Conservation (phyloP, 1,140 invertebrate species). For the Argopecten irradians region DNA sequence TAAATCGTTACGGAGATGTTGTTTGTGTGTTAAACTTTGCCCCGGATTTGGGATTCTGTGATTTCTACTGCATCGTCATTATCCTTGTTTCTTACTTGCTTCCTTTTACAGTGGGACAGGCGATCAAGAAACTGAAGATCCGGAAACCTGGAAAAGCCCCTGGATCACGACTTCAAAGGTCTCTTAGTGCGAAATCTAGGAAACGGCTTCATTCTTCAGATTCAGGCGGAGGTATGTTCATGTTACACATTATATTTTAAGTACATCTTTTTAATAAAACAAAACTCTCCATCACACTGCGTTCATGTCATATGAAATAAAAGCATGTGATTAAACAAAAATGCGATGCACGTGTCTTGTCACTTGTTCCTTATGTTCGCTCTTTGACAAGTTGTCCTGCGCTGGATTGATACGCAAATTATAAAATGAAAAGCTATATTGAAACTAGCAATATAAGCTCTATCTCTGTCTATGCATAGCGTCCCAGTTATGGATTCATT, state of each 20-base stretch:
- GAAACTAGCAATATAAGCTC: neutral
- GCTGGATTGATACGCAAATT: neutral
- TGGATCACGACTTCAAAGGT: conserved; percentile 15
- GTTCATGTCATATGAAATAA: neutral
- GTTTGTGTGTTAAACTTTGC: neutral
- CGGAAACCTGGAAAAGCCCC: neutral
- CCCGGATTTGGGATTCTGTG: conserved; percentile 6
- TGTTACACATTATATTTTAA: neutral
- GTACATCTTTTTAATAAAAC: neutral
- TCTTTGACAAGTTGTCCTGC: neutral
- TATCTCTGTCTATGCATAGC: neutral
- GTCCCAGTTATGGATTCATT: neutral
- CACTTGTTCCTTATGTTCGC: neutral
- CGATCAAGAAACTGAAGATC: conserved; percentile 16
- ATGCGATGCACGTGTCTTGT: neutral
- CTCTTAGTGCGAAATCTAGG: conserved; percentile 12
- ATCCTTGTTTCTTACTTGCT: conserved; percentile 7
- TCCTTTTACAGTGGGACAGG: conserved; percentile 19
- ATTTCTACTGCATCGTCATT: neutral
- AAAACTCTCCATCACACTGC: neutral
- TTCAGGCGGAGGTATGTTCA: neutral
- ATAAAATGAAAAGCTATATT: neutral
- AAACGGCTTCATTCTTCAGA: neutral
- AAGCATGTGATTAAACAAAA: neutral
- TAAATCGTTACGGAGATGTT: neutral